A percentile compares a stretch with the other conserved stretches of the same genome.
Conservation (phyloP, 1,140 invertebrate species). For the Carposina sasakii region DNA sequence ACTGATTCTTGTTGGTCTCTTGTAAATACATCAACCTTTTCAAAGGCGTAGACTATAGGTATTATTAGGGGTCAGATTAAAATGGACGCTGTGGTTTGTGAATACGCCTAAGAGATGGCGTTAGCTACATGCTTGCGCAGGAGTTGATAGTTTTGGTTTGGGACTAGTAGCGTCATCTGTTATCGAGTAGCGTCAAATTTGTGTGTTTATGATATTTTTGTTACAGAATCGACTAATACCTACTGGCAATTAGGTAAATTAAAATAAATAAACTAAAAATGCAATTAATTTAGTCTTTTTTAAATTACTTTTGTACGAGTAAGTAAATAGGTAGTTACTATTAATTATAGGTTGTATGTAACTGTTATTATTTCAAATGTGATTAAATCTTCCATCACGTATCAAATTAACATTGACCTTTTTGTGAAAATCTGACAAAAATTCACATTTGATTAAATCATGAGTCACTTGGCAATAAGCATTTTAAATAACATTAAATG, state of each 20-base stretch:
- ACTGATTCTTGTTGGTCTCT: constrained; percentile 13
- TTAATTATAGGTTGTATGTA: no score
- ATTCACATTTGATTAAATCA: constrained; percentile 23
- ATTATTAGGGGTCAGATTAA: constrained; percentile 17
- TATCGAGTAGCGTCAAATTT: constrained; percentile 25
- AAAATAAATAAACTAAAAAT: no score
- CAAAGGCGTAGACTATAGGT: constrained; percentile 17
- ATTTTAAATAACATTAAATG: constrained; percentile 40
- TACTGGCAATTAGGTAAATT: no score
- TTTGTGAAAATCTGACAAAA: constrained; percentile 7
- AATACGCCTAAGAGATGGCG: constrained; percentile 26
- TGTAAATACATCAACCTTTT: neutral
- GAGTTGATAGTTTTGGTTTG: constrained; percentile 15
- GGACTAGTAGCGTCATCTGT: constrained; percentile 40
- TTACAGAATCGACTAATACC: neutral
- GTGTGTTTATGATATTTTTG: neutral
- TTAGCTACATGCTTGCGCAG: constrained; percentile 24
- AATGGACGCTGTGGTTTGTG: constrained; percentile 12
- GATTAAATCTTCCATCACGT: no score
- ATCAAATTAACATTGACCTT: constrained; percentile 15
- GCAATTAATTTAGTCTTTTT: no score
- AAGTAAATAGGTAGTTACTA: no score
- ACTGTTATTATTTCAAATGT: no score
- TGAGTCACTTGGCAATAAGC: constrained; percentile 42
- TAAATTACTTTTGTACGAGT: no score